These are phyloP conservation scores for Palloptera scutellata DNA, from an alignment of 2,888 invertebrate genomes.

Conservation along the genomic window DNA sequence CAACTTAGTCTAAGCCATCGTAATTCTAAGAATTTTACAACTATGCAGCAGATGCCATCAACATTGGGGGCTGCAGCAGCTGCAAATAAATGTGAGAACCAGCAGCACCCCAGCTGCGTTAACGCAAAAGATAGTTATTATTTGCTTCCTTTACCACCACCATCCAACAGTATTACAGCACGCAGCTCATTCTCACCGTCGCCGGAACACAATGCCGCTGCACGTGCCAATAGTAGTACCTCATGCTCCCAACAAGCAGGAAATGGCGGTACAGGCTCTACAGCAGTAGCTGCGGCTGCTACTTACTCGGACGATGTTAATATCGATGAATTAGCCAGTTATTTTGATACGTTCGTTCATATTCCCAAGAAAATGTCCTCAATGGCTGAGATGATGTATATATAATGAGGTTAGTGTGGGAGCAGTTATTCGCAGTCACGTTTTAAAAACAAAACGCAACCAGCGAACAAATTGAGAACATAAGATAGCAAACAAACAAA, in stretches of 20 bases:
- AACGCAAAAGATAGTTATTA: not conserved
- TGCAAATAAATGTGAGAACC: too few relatives aligned
- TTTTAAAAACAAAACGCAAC: constrained; percentile 2
- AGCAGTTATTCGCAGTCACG: not conserved
- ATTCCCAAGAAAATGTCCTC: constrained; percentile 98
- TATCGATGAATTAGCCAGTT: constrained; percentile 93
- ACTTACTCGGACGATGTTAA: constrained; percentile 76
- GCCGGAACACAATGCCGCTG: constrained; percentile 31
- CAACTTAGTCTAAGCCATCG: constrained; percentile 39
- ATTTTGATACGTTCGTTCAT: constrained; percentile 94
- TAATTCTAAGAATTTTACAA: constrained; percentile 45
- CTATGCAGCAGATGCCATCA: constrained; percentile 39
- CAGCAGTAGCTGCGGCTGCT: constrained; percentile 68
- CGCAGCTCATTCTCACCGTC: constrained; percentile 27
- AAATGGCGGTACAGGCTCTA: constrained; percentile 63
- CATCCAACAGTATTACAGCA: constrained; percentile 17
- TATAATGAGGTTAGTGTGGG: constrained; percentile 66
- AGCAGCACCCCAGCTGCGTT: not conserved
- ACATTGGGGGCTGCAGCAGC: not conserved
- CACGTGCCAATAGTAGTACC: constrained; percentile 41
- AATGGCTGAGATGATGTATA: constrained; percentile 99
- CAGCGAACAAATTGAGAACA: not conserved
- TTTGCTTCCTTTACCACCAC: not conserved
- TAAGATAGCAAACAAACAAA: too few relatives aligned
- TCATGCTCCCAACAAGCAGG: constrained; percentile 84